Evolutionary conservation across 2,888 invertebrate genomes (phyloP).

Genomic region (Minunthozetes semirufus): DNA sequence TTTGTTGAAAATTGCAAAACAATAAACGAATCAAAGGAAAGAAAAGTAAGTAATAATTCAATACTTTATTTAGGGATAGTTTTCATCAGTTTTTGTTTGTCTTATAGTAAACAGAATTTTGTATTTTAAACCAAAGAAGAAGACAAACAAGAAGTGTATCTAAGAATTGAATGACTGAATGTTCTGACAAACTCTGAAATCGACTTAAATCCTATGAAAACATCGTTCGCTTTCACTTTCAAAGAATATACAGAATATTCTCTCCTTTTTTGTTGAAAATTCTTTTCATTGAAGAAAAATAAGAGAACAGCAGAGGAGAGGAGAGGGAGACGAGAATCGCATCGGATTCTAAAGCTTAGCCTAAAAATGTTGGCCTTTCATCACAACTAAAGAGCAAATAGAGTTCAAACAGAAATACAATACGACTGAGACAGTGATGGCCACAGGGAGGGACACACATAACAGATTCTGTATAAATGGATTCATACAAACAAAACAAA

Average conservation of each 20-base stretch:
- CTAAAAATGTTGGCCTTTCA: background rate
- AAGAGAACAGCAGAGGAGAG: background rate
- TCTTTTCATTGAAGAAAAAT: background rate
- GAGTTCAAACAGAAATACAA: background rate
- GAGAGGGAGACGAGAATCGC: background rate
- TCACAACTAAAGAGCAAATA: conserved; percentile 13
- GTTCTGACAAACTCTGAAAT: background rate
- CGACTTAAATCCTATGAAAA: background rate
- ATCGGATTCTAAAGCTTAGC: conserved; percentile 1
- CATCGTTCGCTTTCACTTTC: background rate
- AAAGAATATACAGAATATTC: background rate
- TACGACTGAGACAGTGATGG: background rate
- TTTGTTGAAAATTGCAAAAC: too few relatives aligned
- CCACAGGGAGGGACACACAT: too few relatives aligned
- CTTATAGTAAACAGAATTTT: too few relatives aligned
- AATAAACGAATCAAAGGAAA: too few relatives aligned
- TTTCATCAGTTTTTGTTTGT: too few relatives aligned
- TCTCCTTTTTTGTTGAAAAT: background rate
- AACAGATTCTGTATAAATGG: background rate
- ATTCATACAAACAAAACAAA: too few relatives aligned
- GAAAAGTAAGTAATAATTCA: too few relatives aligned
- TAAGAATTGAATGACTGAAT: background rate
- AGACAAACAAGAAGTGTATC: background rate
- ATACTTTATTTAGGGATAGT: too few relatives aligned
- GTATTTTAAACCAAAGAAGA: too few relatives aligned